Evolutionary conservation across 2,113 vertebrate genomes (phyloP).

Genomic region (Gyps fulvus): DNA sequence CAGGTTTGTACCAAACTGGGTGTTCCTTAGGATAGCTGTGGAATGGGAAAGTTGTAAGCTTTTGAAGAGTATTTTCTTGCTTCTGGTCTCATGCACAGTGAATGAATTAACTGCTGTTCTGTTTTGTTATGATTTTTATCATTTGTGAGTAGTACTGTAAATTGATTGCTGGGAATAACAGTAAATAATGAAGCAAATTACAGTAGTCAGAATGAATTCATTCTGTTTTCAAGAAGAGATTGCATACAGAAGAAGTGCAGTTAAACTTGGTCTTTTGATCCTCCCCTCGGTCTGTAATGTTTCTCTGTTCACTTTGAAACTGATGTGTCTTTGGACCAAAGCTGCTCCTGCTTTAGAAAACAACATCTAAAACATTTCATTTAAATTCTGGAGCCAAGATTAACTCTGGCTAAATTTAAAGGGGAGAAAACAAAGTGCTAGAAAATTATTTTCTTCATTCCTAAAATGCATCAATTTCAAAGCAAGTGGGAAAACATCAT

Average conservation of each 20-base stretch:
- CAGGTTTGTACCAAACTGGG: not conserved
- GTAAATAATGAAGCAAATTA: not conserved
- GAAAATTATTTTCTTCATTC: not conserved
- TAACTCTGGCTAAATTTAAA: not conserved
- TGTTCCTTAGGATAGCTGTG: not conserved
- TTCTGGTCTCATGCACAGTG: not conserved
- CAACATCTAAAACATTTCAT: not conserved
- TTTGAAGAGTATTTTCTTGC: not conserved
- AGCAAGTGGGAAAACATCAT: not conserved
- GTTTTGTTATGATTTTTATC: not conserved
- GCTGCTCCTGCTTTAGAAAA: not conserved
- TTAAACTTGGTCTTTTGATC: not conserved
- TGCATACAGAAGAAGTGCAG: not conserved
- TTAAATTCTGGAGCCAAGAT: not conserved
- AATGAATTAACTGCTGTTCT: not conserved
- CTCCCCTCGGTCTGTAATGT: not conserved
- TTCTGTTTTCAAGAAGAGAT: not conserved
- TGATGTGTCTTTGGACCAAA: not conserved
- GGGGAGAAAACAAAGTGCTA: not conserved
- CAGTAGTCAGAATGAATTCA: not conserved
- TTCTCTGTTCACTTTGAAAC: not conserved
- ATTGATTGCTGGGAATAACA: not conserved
- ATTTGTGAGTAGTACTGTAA: not conserved
- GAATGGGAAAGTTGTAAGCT: not conserved
- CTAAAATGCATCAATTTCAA: not conserved